phyloP scores from a whole-genome alignment of 30 jellyfish, hydroid and myxozoan species.

The Sanderia malayensis region DNA sequence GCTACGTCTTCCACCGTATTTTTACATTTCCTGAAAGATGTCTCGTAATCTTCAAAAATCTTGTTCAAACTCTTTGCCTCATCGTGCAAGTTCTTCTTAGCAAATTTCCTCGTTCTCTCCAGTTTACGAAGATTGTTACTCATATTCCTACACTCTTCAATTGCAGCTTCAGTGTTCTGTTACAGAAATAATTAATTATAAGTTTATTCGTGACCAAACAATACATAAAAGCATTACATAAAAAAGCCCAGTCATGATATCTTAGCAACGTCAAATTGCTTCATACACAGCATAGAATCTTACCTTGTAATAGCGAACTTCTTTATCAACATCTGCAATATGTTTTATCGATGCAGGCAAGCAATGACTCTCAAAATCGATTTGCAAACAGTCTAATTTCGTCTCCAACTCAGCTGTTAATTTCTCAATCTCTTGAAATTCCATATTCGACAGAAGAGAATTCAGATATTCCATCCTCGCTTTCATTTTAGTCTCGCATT shows the following conservation, averaged over 20 bases:
- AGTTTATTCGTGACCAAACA: background rate
- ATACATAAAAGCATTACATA: too few species aligned
- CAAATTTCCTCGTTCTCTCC: background rate
- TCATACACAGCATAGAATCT: too few species aligned
- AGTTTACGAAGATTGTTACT: background rate
- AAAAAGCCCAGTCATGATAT: too few species aligned
- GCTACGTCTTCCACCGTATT: background rate
- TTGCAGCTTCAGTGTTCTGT: background rate
- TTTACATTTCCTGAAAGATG: background rate
- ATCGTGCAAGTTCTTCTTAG: background rate
- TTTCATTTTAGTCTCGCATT: conserved; percentile 26
- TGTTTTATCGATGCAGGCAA: conserved; percentile 5
- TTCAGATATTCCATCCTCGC: conserved; percentile 32
- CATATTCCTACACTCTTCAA: background rate
- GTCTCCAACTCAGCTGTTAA: conserved; percentile 28
- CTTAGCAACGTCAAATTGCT: too few species aligned
- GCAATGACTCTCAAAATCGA: conserved; percentile 15
- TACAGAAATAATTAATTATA: background rate
- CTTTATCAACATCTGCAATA: background rate
- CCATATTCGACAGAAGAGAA: conserved; percentile 7
- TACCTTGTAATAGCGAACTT: conserved; percentile 29
- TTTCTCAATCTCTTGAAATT: conserved; percentile 26
- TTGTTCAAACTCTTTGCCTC: background rate
- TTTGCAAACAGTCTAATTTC: conserved; percentile 28
- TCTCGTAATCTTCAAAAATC: background rate